Evolutionary conservation across 2,797 vertebrate species (phyloP).

Genomic region (Schizothorax lantsangensis): DNA sequence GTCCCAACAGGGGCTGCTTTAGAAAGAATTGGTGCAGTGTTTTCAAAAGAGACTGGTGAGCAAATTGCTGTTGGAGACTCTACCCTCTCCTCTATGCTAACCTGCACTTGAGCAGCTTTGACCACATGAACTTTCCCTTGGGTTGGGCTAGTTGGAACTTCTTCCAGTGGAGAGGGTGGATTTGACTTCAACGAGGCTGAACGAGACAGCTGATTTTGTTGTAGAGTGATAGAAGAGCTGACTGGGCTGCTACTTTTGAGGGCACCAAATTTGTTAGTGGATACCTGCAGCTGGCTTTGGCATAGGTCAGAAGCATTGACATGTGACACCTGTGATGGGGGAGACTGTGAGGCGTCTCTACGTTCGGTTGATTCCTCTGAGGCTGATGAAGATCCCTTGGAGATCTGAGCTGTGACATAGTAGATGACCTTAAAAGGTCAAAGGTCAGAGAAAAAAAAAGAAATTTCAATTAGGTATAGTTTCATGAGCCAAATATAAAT

Average conservation of each 20-base stretch:
- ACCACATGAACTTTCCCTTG: slow-evolving; percentile 63
- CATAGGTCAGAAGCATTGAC: slow-evolving; percentile 81
- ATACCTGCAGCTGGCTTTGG: slow-evolving; percentile 71
- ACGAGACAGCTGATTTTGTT: slow-evolving; percentile 69
- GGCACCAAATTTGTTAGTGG: slow-evolving; percentile 43
- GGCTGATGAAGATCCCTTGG: slow-evolving; percentile 71
- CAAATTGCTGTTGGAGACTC: slow-evolving; percentile 63
- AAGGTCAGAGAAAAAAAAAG: slow-evolving; percentile 42
- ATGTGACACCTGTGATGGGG: slow-evolving; percentile 83
- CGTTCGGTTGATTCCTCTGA: slow-evolving; percentile 72
- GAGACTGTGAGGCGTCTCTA: slow-evolving; percentile 67
- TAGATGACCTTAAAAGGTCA: slow-evolving; percentile 77
- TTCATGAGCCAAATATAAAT: background rate
- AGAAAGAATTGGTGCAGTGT: background rate
- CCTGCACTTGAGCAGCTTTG: slow-evolving; percentile 56
- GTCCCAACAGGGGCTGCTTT: slow-evolving; percentile 22
- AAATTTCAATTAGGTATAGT: slow-evolving; percentile 28
- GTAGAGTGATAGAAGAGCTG: slow-evolving; percentile 63
- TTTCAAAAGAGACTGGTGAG: slow-evolving; percentile 46
- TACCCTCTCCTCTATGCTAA: slow-evolving; percentile 73
- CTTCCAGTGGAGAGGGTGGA: slow-evolving; percentile 68
- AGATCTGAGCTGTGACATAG: slow-evolving; percentile 83
- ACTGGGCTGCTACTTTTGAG: slow-evolving; percentile 32
- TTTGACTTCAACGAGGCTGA: slow-evolving; percentile 71
- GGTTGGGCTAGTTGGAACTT: slow-evolving; percentile 70